These are phyloP conservation scores for Melinaea menophilus DNA, from an alignment of 2,888 invertebrate genomes.

Conservation along the genomic window DNA sequence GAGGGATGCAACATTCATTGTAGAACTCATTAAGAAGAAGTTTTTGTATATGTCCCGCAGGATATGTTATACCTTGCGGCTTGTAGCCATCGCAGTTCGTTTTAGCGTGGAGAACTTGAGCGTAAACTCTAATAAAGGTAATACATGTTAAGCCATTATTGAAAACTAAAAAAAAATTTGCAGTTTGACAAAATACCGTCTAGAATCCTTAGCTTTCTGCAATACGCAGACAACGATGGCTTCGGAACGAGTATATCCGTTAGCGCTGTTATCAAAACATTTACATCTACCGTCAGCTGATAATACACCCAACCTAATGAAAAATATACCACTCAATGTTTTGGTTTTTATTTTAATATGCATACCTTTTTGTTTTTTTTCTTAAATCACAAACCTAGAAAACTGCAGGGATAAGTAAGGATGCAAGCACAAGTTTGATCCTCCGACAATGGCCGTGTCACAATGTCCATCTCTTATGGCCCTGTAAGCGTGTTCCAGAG, in stretches of 20 bases:
- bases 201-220: conserved; percentile 83
- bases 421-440: conserved; percentile 90
- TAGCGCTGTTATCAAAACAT: conserved; percentile 90
- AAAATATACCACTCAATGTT: conserved; percentile 4
- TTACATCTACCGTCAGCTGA: conserved; percentile 92
- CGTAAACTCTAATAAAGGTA: conserved; percentile 73
- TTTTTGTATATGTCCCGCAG: conserved; percentile 81
- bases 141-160: neutral
- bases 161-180: neutral
- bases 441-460: conserved; percentile 93
- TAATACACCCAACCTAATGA: conserved; percentile 84
- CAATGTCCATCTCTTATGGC: conserved; percentile 88
- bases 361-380: neutral
- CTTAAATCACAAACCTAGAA: conserved; percentile 70
- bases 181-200: conserved; percentile 51
- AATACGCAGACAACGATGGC: conserved; percentile 83
- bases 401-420: conserved; percentile 94
- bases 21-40: conserved; percentile 81
- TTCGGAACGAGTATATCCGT: conserved; percentile 92
- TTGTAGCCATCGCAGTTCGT: conserved; percentile 89
- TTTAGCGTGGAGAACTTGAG: conserved; percentile 85
- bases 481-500: conserved; percentile 88
- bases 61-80: conserved; percentile 83
- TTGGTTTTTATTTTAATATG: neutral
- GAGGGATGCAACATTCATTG: conserved; percentile 83